These are phyloP conservation scores for Labeo catla DNA, from an alignment of 2,113 vertebrate species.

Conservation along the genomic window DNA sequence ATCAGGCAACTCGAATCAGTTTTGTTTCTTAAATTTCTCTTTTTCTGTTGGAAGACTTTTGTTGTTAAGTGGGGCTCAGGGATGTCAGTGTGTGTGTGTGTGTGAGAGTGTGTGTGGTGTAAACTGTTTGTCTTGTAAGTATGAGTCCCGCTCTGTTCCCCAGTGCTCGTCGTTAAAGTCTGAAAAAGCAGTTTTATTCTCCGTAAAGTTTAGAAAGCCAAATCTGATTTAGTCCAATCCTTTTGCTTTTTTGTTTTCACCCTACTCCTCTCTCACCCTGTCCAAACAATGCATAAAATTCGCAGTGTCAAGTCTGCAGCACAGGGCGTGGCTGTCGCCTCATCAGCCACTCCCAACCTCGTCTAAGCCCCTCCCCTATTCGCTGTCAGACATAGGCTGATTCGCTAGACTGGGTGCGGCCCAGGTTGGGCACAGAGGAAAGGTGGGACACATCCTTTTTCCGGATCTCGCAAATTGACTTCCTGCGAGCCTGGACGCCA, in stretches of 20 bases:
- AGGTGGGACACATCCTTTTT: conserved; percentile 82
- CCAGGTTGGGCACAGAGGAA: conserved; percentile 79
- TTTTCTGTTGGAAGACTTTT: conserved; percentile 46
- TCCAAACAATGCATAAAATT: conserved; percentile 25
- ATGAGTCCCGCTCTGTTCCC: not conserved
- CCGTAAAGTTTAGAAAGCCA: not conserved
- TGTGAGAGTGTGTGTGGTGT: conserved; percentile 2
- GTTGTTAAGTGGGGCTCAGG: conserved; percentile 26
- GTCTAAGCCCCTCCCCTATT: conserved; percentile 68
- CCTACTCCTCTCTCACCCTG: not conserved
- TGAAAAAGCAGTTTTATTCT: not conserved
- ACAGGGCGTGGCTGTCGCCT: conserved; percentile 65
- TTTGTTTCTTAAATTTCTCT: conserved; percentile 6
- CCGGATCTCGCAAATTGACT: conserved; percentile 80
- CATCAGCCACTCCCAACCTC: conserved; percentile 58
- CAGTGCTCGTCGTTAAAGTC: not conserved
- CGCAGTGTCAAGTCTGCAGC: conserved; percentile 61
- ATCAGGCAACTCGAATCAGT: conserved; percentile 1
- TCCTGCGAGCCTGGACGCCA: conserved; percentile 81
- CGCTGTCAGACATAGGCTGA: conserved; percentile 86
- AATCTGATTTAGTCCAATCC: not conserved
- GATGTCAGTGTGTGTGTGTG: conserved; percentile 20
- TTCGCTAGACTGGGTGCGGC: conserved; percentile 87
- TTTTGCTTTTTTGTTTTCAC: not conserved
- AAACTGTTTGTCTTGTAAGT: not conserved